phyloP scores from a whole-genome alignment of 2,888 invertebrate genomes.

The Macrophya annulata region DNA sequence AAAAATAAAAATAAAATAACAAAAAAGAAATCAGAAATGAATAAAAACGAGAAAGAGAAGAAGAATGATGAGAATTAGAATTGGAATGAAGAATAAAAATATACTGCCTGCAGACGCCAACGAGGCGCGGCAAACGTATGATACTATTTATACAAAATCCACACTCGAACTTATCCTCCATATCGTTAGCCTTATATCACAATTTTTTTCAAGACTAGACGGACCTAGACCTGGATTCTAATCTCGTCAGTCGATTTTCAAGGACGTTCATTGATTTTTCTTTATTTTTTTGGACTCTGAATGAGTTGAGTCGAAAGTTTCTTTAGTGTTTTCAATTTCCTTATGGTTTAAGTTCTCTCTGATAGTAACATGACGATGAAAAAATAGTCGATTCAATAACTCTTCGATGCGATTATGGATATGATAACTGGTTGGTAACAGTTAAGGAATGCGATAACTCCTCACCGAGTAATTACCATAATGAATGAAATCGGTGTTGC shows the following conservation, averaged over 20 bases:
- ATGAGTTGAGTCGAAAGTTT: too few species aligned
- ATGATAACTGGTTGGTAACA: background rate
- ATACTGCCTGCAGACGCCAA: background rate
- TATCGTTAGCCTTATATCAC: background rate
- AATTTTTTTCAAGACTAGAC: background rate
- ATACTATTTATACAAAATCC: constrained; percentile 18
- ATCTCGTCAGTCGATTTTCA: background rate
- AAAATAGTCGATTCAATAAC: background rate
- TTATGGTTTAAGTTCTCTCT: too few species aligned
- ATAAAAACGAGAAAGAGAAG: background rate
- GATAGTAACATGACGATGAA: background rate
- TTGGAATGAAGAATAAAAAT: background rate
- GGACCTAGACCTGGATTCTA: constrained; percentile 24
- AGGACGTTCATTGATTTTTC: background rate
- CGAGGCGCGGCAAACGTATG: background rate
- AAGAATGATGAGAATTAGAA: constrained; percentile 16
- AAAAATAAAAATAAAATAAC: background rate
- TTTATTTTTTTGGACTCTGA: too few species aligned
- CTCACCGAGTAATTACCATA: background rate
- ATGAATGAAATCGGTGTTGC: constrained; percentile 7
- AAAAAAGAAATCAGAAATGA: too few species aligned
- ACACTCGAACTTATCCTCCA: too few species aligned
- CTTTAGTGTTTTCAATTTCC: too few species aligned
- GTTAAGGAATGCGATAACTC: background rate
- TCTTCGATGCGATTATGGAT: background rate